Base-by-base conservation (phyloP, 2,797 vertebrate species). In the Silurus aristotelis region DNA sequence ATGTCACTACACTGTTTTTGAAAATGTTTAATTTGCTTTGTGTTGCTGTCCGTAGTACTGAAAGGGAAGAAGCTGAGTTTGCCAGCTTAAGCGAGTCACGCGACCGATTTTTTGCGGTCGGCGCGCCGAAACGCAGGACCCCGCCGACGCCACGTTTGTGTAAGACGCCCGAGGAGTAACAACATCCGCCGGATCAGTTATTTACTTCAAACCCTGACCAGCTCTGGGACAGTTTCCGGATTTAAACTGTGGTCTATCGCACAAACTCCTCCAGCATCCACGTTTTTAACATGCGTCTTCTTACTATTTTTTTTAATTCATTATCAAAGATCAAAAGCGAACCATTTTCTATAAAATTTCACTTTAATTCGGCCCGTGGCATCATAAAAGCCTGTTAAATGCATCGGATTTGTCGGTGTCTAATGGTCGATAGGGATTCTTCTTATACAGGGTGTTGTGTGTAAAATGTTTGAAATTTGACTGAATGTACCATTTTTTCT, bases 41-140 rank as follows among this genome's bases (percentile, higher is more conserved):
- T 86, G 31, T 72, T 56, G 92, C 63, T 93, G 83, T 90, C 82
- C 90, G 89, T 86, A 99, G 98, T 99, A 83, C 96, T 99, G 92
- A 99, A 99, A 95, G 98, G 98, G 93, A 99, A 99, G 97, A 99
- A 99, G 95, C 95, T 99, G 93, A 99, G 98, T 94, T 96, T 99
- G 95, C 98, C 98, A 93, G 98, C 98, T 1, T 99, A 97, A 97
- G 96, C 95, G 96, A 96, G 43, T 12, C 9, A 19, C 25, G 96
- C 96, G 91, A 91, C 92, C 89, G 94, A 89, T 88, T 95, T 93
- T 93, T 93, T 93, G 93, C 94, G 91, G 94, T 15, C 90, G 90
- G 90, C 90, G 89, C 93, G 91, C 94, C 90, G 93, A 93, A 93
- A 52, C 93, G 95, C 95, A 92, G 94, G 93, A 95, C 95, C 93